phyloP scores from a whole-genome alignment of 2,888 invertebrate genomes.

The Abrostola tripartita region DNA sequence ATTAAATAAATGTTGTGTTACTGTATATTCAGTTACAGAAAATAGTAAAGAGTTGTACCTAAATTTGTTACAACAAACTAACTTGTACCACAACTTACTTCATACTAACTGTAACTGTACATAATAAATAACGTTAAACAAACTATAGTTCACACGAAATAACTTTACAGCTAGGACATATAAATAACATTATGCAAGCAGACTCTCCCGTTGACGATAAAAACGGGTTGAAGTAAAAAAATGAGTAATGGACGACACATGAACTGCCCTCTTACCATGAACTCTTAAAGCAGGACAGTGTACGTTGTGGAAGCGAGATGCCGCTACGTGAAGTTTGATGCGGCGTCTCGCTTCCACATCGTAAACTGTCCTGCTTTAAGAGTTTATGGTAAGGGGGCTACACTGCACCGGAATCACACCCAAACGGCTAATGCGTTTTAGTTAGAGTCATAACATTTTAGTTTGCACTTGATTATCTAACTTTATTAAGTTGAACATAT shows the following conservation, averaged over 20 bases:
- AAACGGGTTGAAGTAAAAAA: constrained; percentile 37
- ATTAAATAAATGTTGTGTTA: too few relatives aligned
- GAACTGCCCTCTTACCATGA: too few relatives aligned
- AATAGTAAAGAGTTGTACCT: too few relatives aligned
- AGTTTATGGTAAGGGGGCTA: too few relatives aligned
- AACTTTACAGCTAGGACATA: constrained; percentile 29
- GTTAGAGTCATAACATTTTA: constrained; percentile 32
- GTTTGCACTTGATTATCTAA: constrained; percentile 25
- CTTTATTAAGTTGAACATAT: constrained; percentile 6
- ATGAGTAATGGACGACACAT: constrained; percentile 34
- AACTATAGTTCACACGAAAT: constrained; percentile 10
- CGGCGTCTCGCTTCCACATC: too few relatives aligned
- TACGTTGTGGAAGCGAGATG: too few relatives aligned
- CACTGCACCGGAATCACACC: constrained; percentile 43
- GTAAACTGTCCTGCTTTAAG: too few relatives aligned
- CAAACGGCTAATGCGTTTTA: constrained; percentile 41
- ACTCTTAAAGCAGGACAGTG: too few relatives aligned
- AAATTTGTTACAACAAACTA: not conserved
- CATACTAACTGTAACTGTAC: not conserved
- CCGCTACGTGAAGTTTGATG: too few relatives aligned
- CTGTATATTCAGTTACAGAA: too few relatives aligned
- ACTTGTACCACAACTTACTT: not conserved
- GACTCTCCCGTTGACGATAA: constrained; percentile 33
- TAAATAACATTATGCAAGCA: constrained; percentile 31
- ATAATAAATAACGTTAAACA: not conserved